A percentile compares a stretch with the other conserved stretches of the same genome.
Evolutionary conservation across 2,888 invertebrate genomes (phyloP).

Genomic region (Muschampia plurimacula): DNA sequence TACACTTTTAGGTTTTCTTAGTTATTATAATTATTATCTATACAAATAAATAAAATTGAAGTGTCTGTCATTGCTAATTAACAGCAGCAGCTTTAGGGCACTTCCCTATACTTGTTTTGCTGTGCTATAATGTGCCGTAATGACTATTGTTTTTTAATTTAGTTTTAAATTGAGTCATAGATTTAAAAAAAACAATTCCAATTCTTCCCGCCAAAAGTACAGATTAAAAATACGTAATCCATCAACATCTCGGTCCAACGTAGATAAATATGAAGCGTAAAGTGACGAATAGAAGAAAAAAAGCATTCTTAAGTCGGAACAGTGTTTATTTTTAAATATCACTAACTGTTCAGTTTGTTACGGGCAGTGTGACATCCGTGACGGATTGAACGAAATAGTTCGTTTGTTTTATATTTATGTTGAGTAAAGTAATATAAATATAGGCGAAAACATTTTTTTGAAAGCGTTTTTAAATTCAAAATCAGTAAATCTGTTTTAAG

Average conservation of each 20-base stretch:
- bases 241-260: slow-evolving; percentile 25
- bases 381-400: slow-evolving; percentile 11
- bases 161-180: not conserved
- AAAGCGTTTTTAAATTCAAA: not conserved
- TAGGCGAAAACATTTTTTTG: not conserved
- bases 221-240: slow-evolving; percentile 36
- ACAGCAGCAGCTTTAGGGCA: too few relatives aligned
- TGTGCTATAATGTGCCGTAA: not conserved
- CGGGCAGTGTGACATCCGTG: slow-evolving; percentile 23
- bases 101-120: too few relatives aligned
- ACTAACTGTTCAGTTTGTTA: slow-evolving; percentile 29
- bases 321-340: slow-evolving; percentile 47
- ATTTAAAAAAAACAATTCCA: not conserved
- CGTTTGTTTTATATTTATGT: slow-evolving; percentile 10
- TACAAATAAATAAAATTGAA: too few relatives aligned
- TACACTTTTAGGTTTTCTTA: too few relatives aligned
- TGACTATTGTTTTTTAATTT: not conserved
- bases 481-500: too few relatives aligned
- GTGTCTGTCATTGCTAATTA: too few relatives aligned
- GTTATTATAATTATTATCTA: too few relatives aligned
- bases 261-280: slow-evolving; percentile 37
- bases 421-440: not conserved
- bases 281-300: slow-evolving; percentile 42
- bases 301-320: slow-evolving; percentile 33
- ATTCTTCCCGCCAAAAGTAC: slow-evolving; percentile 28